Evolutionary conservation across 2,888 invertebrate species (phyloP), one percentile per base, ranked within the genome.

Genomic region (Xestia ashworthii): DNA sequence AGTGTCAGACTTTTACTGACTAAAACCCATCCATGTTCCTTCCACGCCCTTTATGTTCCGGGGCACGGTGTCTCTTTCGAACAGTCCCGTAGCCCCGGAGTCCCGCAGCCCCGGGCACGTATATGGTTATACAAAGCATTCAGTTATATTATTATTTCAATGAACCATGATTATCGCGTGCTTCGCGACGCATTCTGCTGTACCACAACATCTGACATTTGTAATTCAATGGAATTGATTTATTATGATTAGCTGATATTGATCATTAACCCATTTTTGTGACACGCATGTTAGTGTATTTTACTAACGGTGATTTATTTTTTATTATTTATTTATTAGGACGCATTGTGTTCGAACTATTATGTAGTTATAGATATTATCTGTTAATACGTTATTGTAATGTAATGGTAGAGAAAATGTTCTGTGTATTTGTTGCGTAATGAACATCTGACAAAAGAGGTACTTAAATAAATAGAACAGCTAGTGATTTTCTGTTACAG

Each of bases 181-280:
- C 46, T 48, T 19, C 8, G 5, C 6, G 16, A 48, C 66, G 14
- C 44, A 50, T 76, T 71, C 14, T n/a, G 58, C 9, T 9, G n/a
- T 64, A 71, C 67, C 9, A 25, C 1, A n/a, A 58, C 25, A 68
- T 50, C 46, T 22, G 22, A 79, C 68, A 71, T 79, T 82, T 64
- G 41, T 48, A 32, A 74, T 82, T 68, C 79, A 74, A 71, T 70
- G 38, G 55, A 82, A 74, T 74, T 82, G 67, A 83, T 82, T 79
- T 82, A 83, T 83, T 60, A 65, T 55, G 19, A 78, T 82, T 62
- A 58, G 38, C 55, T 55, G 82, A 69, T 78, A 81, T 55, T 48
- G 19, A 65, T 78, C 65, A 72, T n/a, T 62, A 81, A 48, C 46
- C 48, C 53, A 60, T 76, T 68, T 73, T 60, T 50, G 32, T 25